Percentiles rank a stretch among this genome's conserved stretches.
Conservation (phyloP, 2,888 invertebrate species). For the Chaetogeoica ovagalla region DNA sequence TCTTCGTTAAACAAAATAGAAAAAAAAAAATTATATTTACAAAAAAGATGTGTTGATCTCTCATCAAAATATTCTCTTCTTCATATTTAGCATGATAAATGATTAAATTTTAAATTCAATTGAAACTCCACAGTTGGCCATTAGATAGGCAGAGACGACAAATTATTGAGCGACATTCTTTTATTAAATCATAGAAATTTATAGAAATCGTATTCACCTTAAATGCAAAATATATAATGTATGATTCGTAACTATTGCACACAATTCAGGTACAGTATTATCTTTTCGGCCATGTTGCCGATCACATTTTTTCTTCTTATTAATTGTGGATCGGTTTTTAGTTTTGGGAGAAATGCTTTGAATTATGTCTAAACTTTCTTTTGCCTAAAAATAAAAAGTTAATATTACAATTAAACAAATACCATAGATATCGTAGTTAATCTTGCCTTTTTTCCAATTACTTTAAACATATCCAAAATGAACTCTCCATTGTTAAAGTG, state of each 20-base stretch:
- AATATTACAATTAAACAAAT: not conserved
- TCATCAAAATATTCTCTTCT: not conserved
- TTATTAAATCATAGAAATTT: not conserved
- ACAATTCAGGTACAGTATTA: conserved; percentile 32
- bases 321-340: conserved; percentile 27
- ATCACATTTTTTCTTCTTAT: conserved; percentile 47
- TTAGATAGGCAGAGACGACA: too few species aligned
- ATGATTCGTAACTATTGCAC: conserved; percentile 41
- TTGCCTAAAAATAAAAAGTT: conserved; percentile 16
- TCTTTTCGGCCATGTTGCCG: conserved; percentile 33
- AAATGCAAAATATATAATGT: conserved; percentile 37
- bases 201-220: conserved; percentile 4
- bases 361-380: conserved; percentile 20
- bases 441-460: conserved; percentile 26
- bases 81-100: not conserved
- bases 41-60: too few species aligned
- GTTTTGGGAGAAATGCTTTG: conserved; percentile 40
- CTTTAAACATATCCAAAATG: conserved; percentile 43
- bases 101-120: too few species aligned
- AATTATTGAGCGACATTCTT: too few species aligned
- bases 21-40: too few species aligned
- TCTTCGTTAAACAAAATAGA: too few species aligned
- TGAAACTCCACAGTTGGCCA: too few species aligned
- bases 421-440: not conserved
- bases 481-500: conserved; percentile 40